A percentile compares a stretch with the other conserved stretches of the same genome.
Conservation (phyloP, 2,113 vertebrate genomes). For the Chelonoidis abingdonii region DNA sequence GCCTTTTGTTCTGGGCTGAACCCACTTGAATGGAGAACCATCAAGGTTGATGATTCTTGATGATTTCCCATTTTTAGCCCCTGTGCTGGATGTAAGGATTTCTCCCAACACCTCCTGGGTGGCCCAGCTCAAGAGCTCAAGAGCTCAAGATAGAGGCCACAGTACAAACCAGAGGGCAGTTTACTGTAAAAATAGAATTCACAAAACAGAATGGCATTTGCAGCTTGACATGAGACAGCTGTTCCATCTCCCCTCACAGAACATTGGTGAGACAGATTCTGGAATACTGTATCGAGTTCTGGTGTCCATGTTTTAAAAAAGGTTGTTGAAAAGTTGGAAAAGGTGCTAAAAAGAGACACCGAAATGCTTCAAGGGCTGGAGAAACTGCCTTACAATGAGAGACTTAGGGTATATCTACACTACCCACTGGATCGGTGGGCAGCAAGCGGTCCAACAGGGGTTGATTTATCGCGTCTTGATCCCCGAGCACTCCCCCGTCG, state of each 20-base stretch:
- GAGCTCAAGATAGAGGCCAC: too few species aligned
- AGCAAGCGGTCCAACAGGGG: accelerated
- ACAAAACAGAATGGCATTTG: background rate
- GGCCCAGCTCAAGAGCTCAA: too few species aligned
- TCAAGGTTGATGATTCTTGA: background rate
- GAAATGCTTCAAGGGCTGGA: background rate
- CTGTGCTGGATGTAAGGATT: background rate
- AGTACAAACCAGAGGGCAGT: too few species aligned
- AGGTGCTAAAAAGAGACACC: background rate
- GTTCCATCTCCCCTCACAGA: background rate
- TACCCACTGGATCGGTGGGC: too few species aligned
- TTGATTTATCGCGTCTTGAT: too few species aligned
- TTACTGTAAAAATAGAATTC: background rate
- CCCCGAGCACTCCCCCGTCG: too few species aligned
- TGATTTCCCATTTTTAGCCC: background rate
- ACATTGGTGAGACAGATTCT: background rate
- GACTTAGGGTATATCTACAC: background rate
- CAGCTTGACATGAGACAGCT: background rate
- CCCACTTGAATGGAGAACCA: background rate
- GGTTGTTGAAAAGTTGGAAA: too few species aligned
- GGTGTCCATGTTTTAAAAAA: background rate
- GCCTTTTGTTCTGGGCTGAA: background rate
- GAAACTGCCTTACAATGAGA: background rate
- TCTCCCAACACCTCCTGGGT: background rate
- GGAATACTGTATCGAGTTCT: background rate